A percentile compares a stretch with the other conserved stretches of the same genome.
These are phyloP conservation scores for Carapus acus DNA, from an alignment of 2,797 vertebrate genomes.

Conservation along the genomic window DNA sequence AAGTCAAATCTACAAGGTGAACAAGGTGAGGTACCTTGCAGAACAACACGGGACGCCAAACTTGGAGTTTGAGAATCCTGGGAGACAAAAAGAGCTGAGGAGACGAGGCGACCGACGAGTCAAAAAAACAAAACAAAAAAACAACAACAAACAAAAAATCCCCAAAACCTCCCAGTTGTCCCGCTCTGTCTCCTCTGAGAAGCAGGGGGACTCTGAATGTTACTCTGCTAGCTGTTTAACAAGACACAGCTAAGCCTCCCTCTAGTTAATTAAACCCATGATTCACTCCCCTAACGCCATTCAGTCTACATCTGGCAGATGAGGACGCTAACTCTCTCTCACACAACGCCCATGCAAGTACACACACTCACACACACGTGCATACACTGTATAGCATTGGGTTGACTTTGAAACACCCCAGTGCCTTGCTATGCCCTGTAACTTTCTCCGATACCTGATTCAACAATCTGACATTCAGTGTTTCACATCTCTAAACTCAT, in stretches of 20 bases:
- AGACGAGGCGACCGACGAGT: too few relatives aligned
- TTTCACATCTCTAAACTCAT: background rate
- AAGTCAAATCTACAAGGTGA: too few relatives aligned
- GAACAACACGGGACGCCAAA: too few relatives aligned
- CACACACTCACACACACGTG: background rate
- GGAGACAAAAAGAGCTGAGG: too few relatives aligned
- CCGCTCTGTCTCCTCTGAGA: conserved; percentile 23
- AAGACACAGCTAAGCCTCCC: conserved; percentile 40
- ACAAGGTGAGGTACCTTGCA: too few relatives aligned
- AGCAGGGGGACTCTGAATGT: conserved; percentile 35
- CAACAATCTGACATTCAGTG: conserved; percentile 11
- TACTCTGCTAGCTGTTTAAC: conserved; percentile 43
- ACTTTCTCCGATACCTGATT: conserved; percentile 24
- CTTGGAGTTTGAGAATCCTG: too few relatives aligned
- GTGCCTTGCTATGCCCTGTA: background rate
- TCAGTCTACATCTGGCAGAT: conserved; percentile 35
- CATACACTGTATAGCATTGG: background rate
- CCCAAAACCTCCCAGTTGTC: conserved; percentile 32
- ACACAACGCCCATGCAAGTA: background rate
- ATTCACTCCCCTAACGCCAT: conserved; percentile 45
- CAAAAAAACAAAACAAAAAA: too few relatives aligned
- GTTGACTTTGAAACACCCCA: conserved; percentile 6
- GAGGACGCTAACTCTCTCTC: conserved; percentile 9
- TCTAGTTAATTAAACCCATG: conserved; percentile 60
- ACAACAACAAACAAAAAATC: conserved; percentile 46